A percentile compares a stretch with the other conserved stretches of the same genome.
Evolutionary conservation across 2,888 invertebrate species (phyloP).

Genomic region (Trichogramma dendrolimi): DNA sequence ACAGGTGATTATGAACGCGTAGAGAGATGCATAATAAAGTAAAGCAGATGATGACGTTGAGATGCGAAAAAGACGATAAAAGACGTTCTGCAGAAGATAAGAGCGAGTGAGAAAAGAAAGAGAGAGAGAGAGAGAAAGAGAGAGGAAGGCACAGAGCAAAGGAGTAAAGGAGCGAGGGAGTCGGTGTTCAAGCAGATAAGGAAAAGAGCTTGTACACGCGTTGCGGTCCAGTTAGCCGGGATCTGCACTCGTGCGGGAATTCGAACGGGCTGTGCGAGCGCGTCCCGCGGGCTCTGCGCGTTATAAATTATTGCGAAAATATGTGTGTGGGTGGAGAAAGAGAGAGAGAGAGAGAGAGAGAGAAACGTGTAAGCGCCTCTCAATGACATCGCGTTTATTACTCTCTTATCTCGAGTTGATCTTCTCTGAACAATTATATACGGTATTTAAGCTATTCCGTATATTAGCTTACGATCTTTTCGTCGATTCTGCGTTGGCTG

Average conservation of each 20-base stretch:
- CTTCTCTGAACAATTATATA: too few relatives aligned
- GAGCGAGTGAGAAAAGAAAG: constrained; percentile 12
- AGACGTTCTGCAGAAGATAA: constrained; percentile 18
- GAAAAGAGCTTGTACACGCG: constrained; percentile 29
- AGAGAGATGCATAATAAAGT: neutral
- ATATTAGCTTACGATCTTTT: too few relatives aligned
- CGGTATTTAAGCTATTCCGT: too few relatives aligned
- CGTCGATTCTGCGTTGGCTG: too few relatives aligned
- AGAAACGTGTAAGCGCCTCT: neutral
- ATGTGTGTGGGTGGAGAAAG: neutral
- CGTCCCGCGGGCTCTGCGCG: too few relatives aligned
- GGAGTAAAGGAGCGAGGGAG: constrained; percentile 42
- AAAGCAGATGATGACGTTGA: neutral
- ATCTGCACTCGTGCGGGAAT: constrained; percentile 36
- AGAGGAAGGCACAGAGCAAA: constrained; percentile 45
- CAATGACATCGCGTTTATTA: too few relatives aligned
- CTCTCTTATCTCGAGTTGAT: too few relatives aligned
- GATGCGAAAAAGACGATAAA: neutral
- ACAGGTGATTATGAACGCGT: too few relatives aligned
- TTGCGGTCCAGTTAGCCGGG: constrained; percentile 30
- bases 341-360: constrained; percentile 1
- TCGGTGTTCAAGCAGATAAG: constrained; percentile 5
- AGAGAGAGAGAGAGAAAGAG: constrained; percentile 44
- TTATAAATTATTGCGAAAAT: too few relatives aligned
- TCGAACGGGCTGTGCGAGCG: constrained; percentile 28